Evolutionary conservation across 2,113 vertebrate species (phyloP).

Genomic region (Burhinus bistriatus): DNA sequence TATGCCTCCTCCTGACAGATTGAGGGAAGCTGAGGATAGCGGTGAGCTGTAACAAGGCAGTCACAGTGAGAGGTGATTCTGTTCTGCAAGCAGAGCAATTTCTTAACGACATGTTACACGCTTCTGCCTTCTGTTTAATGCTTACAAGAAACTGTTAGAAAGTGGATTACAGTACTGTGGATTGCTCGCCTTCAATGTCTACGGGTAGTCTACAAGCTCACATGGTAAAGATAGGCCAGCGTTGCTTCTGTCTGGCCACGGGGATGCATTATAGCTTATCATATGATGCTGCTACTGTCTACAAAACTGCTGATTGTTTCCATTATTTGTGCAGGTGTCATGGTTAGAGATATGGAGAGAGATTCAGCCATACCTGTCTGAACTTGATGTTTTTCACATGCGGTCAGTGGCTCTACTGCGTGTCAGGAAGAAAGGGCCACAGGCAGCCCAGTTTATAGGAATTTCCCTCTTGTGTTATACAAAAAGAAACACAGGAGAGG

Average conservation of each 20-base stretch:
- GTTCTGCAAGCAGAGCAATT: background rate
- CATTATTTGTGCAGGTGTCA: background rate
- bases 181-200: background rate
- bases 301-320: background rate
- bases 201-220: fast-evolving
- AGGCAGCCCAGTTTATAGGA: fast-evolving
- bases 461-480: background rate
- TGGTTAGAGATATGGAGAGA: background rate
- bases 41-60: background rate
- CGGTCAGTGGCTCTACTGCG: fast-evolving
- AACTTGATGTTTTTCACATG: background rate
- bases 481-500: background rate
- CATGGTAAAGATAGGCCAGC: fast-evolving
- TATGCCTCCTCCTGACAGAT: slow-evolving; percentile 23
- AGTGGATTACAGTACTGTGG: background rate
- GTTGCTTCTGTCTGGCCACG: fast-evolving
- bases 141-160: background rate
- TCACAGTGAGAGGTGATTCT: background rate
- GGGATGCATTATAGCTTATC: background rate
- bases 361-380: background rate
- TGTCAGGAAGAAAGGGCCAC: background rate
- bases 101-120: fast-evolving
- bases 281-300: background rate
- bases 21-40: background rate
- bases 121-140: background rate